Conservation (phyloP, 2,888 invertebrate genomes). For the Asteroscopus sphinx region DNA sequence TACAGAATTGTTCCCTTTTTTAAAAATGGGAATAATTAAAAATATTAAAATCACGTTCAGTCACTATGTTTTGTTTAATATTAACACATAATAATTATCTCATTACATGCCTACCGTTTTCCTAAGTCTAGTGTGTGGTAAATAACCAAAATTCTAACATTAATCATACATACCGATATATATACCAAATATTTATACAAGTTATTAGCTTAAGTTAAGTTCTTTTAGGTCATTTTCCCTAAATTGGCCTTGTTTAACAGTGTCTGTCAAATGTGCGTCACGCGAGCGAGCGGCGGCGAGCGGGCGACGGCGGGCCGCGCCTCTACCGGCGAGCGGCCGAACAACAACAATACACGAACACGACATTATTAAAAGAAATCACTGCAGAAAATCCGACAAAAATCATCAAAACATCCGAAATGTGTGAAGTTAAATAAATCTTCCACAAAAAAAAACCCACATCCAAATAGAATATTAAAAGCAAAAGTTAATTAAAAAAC, state of each 20-base stretch:
- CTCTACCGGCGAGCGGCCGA: constrained; percentile 46
- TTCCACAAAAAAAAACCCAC: constrained; percentile 84
- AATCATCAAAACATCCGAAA: constrained; percentile 70
- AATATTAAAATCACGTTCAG: constrained; percentile 87
- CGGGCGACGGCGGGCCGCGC: constrained; percentile 50
- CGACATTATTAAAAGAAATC: constrained; percentile 85
- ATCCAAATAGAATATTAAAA: constrained; percentile 86
- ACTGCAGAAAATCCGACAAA: constrained; percentile 71
- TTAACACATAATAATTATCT: constrained; percentile 89
- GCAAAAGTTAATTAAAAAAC: constrained; percentile 74
- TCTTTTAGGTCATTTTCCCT: constrained; percentile 87
- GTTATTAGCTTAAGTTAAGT: constrained; percentile 90
- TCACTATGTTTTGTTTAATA: constrained; percentile 88
- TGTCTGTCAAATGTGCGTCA: constrained; percentile 84
- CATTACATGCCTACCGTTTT: constrained; percentile 87
- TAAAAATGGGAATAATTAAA: constrained; percentile 83
- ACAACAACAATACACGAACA: constrained; percentile 60
- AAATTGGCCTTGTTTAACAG: constrained; percentile 86
- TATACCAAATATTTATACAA: constrained; percentile 90
- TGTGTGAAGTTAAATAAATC: constrained; percentile 71
- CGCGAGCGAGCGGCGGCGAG: constrained; percentile 59
- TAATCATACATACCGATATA: constrained; percentile 90
- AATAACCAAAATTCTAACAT: constrained; percentile 90
- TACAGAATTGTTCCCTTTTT: constrained; percentile 86
- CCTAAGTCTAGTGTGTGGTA: constrained; percentile 89